Evolutionary conservation across 2,113 vertebrate species (phyloP), one percentile per base, ranked within the genome.

Genomic region (Cinclus mexicanus): DNA sequence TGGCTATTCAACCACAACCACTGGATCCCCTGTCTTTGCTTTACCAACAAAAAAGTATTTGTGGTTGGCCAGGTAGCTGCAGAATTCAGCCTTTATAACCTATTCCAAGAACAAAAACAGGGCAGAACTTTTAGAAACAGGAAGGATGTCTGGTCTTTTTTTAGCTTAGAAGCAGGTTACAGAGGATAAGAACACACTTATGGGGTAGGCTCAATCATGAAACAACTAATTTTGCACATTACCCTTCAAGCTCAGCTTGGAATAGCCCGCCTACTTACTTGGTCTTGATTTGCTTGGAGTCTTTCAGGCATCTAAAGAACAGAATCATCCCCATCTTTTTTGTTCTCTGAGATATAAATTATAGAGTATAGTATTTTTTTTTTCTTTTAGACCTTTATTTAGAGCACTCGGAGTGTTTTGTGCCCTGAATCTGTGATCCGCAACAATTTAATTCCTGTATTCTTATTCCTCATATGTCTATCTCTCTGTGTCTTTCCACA

Each of bases 291-390:
- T 75, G 74, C 91, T 83, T 90, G 47, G 68, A 71, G 42, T 63
- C 21, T 94, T 95, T 91, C 52, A 75, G 77, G 35, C 64, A 77
- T 50, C 33, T 81, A 50, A 91, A 94, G 59, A 81, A 70, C 47
- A 91, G 50, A 89, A 91, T 50, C 64, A 82, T 47, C 18, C 46
- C 56, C 23, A 59, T 42, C 9, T 81, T 95, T 91, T 91, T 83
- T 91, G 60, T 87, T 91, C 77, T 96, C 44, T 57, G 50, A 93
- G 56, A 25, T 89, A 83, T 89, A 93, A 94, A 95, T 87, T 74
- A 65, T 52, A 91, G 18, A 78, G 50, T 19, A 50, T 70, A 77
- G 25, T 72, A 21, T 3, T n/a, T 79, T 83, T 68, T 61, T 83
- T 79, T 70, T 7, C 46, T 81, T 84, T 90, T 55, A 75, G 67